phyloP scores from a whole-genome alignment of 2,888 invertebrate species.

The Scaptomyza polygonia region DNA sequence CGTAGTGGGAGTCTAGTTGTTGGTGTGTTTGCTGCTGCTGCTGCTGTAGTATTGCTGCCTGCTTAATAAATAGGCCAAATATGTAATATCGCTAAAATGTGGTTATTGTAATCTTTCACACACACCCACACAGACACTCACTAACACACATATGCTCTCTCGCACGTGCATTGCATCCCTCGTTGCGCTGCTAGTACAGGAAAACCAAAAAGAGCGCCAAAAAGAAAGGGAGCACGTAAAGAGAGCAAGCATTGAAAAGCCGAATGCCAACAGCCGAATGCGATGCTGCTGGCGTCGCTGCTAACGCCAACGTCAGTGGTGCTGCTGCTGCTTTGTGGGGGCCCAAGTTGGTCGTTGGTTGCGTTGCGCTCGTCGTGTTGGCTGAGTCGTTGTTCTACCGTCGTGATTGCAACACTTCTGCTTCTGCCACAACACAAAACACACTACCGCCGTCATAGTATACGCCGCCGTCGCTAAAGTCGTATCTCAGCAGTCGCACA shows the following conservation, averaged over 20 bases:
- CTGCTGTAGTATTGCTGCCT: constrained; percentile 25
- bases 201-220: constrained; percentile 43
- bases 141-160: constrained; percentile 20
- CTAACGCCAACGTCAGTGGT: constrained; percentile 21
- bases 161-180: constrained; percentile 76
- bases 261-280: constrained; percentile 25
- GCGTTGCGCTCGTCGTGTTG: constrained; percentile 54
- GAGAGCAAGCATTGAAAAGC: constrained; percentile 10
- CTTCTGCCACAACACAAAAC: constrained; percentile 39
- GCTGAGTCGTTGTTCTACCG: constrained; percentile 82
- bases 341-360: constrained; percentile 48
- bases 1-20: constrained; percentile 32
- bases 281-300: constrained; percentile 17
- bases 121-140: constrained; percentile 40
- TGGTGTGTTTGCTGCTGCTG: constrained; percentile 23
- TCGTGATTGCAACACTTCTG: constrained; percentile 81
- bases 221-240: constrained; percentile 26
- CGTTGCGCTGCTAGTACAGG: constrained; percentile 12
- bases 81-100: constrained; percentile 77
- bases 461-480: constrained; percentile 50
- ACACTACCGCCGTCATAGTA: constrained; percentile 37
- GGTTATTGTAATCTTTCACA: constrained; percentile 74
- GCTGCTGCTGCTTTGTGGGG: constrained; percentile 58
- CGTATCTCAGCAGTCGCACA: constrained; percentile 40
- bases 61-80: constrained; percentile 76